A percentile compares a stretch with the other conserved stretches of the same genome.
Evolutionary conservation across 2,888 invertebrate genomes (phyloP).

Genomic region (Fabriciana adippe): DNA sequence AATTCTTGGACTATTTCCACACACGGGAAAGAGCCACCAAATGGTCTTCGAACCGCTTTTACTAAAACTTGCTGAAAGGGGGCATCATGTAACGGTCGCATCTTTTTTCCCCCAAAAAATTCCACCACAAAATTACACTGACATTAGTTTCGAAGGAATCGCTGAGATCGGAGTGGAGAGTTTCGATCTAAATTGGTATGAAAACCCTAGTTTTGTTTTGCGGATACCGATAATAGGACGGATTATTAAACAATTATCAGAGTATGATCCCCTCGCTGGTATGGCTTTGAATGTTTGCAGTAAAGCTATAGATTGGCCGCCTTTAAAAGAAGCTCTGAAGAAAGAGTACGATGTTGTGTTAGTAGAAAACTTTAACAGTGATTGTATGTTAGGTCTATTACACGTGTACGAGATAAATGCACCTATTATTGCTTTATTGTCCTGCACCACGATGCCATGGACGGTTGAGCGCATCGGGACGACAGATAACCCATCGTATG

Average conservation of each 20-base stretch:
- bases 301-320: conserved; percentile 63
- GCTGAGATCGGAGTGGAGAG: conserved; percentile 62
- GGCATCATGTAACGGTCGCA: conserved; percentile 83
- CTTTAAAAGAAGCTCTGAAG: conserved; percentile 61
- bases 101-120: conserved; percentile 81
- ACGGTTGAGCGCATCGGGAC: conserved; percentile 68
- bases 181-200: conserved; percentile 59
- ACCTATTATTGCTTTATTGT: conserved; percentile 81
- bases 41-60: conserved; percentile 82
- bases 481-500: conserved; percentile 76
- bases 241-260: conserved; percentile 51
- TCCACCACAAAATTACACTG: conserved; percentile 72
- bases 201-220: conserved; percentile 50
- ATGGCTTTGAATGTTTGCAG: conserved; percentile 65
- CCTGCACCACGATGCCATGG: conserved; percentile 83
- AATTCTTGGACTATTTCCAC: conserved; percentile 72
- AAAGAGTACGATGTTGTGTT: conserved; percentile 83
- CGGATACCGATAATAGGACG: conserved; percentile 53
- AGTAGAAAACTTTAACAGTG: conserved; percentile 84
- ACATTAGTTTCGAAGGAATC: conserved; percentile 68
- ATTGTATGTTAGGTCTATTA: conserved; percentile 84
- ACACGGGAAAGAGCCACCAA: conserved; percentile 84
- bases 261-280: conserved; percentile 58
- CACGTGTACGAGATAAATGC: conserved; percentile 77
- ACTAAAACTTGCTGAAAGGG: conserved; percentile 77